Evolutionary conservation across 2,113 vertebrate genomes (phyloP).

Genomic region (Oncorhynchus nerka): DNA sequence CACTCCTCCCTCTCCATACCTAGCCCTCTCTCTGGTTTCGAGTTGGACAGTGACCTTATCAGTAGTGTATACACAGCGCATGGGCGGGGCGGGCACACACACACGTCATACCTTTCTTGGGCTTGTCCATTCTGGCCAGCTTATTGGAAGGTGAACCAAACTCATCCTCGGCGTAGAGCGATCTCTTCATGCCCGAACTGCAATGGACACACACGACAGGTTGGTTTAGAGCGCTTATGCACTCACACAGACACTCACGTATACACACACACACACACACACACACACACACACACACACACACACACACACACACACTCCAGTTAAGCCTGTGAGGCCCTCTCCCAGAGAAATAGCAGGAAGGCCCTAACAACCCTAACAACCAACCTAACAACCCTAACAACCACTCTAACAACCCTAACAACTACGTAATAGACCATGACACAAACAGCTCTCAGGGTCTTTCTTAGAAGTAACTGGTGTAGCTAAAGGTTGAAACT

Average conservation of each 20-base stretch:
- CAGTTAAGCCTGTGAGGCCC: not conserved
- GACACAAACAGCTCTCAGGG: not conserved
- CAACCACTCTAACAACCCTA: not conserved
- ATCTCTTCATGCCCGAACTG: constrained; percentile 88
- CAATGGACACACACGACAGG: constrained; percentile 17
- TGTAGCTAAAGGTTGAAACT: no score
- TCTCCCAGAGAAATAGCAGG: not conserved
- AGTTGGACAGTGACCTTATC: not conserved
- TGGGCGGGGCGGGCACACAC: constrained; percentile 10
- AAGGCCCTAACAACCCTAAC: not conserved
- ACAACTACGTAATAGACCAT: no score
- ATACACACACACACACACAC: constrained; percentile 18
- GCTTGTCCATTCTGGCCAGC: constrained; percentile 84
- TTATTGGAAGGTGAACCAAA: constrained; percentile 83
- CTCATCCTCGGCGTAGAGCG: constrained; percentile 86
- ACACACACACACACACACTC: not conserved
- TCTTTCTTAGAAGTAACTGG: not conserved
- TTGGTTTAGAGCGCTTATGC: not conserved
- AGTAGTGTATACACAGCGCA: not conserved
- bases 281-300: constrained; percentile 12
- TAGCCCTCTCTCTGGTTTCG: not conserved
- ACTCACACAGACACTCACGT: not conserved
- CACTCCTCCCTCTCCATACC: not conserved
- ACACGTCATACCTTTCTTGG: constrained; percentile 85
- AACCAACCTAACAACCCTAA: not conserved